Evolutionary conservation across 1,140 invertebrate genomes (phyloP).

Genomic region (Anastrepha obliqua): DNA sequence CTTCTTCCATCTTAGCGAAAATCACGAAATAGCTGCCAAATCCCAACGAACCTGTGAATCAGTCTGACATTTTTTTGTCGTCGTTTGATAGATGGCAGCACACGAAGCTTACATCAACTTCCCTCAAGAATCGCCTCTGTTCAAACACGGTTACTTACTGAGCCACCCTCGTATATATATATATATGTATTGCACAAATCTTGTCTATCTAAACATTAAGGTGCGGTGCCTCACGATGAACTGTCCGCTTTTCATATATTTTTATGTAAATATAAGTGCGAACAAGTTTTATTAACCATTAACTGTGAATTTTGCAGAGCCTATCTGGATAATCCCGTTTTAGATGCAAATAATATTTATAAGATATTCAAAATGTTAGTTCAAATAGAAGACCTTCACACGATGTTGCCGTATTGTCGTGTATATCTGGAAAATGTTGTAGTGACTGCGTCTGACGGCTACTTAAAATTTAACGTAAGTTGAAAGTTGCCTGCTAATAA

Average conservation of each 20-base stretch:
- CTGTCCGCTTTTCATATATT: background rate
- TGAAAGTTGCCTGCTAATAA: no score
- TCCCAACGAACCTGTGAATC: no score
- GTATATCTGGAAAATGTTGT: background rate
- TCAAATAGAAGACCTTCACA: conserved; percentile 56
- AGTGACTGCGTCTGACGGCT: background rate
- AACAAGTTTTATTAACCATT: background rate
- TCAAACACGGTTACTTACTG: no score
- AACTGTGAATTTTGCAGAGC: background rate
- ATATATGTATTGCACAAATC: no score
- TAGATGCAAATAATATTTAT: conserved; percentile 9
- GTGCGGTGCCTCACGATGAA: background rate
- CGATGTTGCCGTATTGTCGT: background rate
- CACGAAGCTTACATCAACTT: no score
- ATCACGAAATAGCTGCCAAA: no score
- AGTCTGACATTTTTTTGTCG: no score
- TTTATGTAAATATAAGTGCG: background rate
- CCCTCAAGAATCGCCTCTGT: no score
- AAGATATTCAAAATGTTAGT: conserved; percentile 19
- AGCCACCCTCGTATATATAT: no score
- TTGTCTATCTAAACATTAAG: no score
- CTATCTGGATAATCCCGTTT: background rate
- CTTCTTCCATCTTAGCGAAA: no score
- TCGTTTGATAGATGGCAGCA: no score
- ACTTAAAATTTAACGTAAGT: background rate